Evolutionary conservation across 2,797 vertebrate species (phyloP), one percentile per base, ranked within the genome.

Genomic region (Botia almorhae): DNA sequence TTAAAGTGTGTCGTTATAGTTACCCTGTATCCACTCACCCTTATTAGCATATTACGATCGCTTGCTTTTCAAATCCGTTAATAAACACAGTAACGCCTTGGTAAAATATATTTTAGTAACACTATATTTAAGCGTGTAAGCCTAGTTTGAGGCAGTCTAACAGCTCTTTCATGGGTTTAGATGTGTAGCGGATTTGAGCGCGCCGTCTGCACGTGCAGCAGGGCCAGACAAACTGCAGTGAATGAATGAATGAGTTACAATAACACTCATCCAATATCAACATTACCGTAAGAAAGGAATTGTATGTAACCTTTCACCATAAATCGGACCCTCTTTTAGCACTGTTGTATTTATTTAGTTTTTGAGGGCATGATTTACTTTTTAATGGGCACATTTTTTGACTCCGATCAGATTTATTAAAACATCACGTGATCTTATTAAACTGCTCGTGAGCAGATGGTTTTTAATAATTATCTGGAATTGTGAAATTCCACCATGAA

Each of bases 141-240:
- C 33, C 16, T 16, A n/a, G 19, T 17, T 11, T 16, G 4, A 73
- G 4, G 7, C 12, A 67, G 21, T 14, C 36, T 11, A 46, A 64
- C 11, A 1, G 33, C 11, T 43, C 1, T 0, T 29, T 1, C 29
- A 19, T 14, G 21, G 23, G 11, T 23, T 19, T 33, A 12, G 67
- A 58, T 68, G 17, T 7, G 26, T 50, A 3, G 17, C 19, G 26
- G 7, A 4, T n/a, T n/a, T n/a, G 21, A 29, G 77, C 65, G 76
- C 76, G 76, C 75, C 43, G 67, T 58, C 19, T 55, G 77, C 78
- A 80, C 78, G 78, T 80, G 78, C 36, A 67, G 12, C 69, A 65
- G 70, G 78, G 63, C 58, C 69, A 58, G 8, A 46, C 36, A 43
- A 4, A 29, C 64, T n/a, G 16, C 19, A 51, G 50, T 51, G 69